phyloP scores from a whole-genome alignment of 2,888 invertebrate species.

The Arrhopalites spinosus region DNA sequence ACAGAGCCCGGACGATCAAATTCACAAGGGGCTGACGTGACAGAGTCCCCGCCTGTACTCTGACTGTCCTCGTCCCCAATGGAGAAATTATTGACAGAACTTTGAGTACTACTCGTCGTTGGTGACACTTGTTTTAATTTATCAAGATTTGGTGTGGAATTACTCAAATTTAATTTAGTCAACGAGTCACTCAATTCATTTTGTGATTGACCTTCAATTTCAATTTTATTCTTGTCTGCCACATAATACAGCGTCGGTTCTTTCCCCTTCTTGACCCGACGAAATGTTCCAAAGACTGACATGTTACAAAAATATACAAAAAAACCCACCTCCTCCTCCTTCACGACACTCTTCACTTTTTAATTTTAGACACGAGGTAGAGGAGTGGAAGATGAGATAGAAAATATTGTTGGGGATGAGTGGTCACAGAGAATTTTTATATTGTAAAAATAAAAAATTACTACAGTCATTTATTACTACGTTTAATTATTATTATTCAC shows the following conservation, averaged over 20 bases:
- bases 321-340: too few relatives aligned
- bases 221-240: slow-evolving; percentile 22
- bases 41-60: slow-evolving; percentile 29
- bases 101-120: slow-evolving; percentile 12
- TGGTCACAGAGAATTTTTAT: too few relatives aligned
- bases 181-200: background rate
- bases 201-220: slow-evolving; percentile 22
- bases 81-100: background rate
- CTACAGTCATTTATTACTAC: background rate
- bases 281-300: slow-evolving; percentile 51
- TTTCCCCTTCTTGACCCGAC: slow-evolving; percentile 44
- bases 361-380: background rate
- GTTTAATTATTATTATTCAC: background rate
- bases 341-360: too few relatives aligned
- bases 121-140: slow-evolving; percentile 37
- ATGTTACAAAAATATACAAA: slow-evolving; percentile 31
- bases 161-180: background rate
- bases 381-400: background rate
- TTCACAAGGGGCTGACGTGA: slow-evolving; percentile 9
- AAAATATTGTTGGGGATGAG: background rate
- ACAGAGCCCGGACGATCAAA: background rate
- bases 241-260: slow-evolving; percentile 1
- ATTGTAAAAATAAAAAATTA: background rate
- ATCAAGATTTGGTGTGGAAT: slow-evolving; percentile 52
- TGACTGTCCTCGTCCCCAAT: slow-evolving; percentile 11